Evolutionary conservation across 2,888 invertebrate genomes (phyloP).

Genomic region (Oscheius myriophilus): DNA sequence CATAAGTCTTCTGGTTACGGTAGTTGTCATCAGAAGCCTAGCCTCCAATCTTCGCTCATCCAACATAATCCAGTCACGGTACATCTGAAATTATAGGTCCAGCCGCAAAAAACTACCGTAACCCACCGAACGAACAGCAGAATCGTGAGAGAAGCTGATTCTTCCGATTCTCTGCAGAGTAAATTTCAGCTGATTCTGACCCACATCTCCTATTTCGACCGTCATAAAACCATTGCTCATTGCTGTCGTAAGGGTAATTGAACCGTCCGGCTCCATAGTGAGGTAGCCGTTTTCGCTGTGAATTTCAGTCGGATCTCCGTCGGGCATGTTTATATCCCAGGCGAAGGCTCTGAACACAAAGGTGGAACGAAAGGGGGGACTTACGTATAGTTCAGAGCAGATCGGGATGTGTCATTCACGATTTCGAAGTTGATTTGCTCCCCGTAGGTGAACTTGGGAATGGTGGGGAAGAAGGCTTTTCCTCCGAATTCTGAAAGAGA

Average conservation of each 20-base stretch:
- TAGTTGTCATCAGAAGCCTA: conserved; percentile 66
- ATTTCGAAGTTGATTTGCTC: conserved; percentile 57
- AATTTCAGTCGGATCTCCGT: conserved; percentile 63
- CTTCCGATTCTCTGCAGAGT: conserved; percentile 61
- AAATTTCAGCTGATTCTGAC: conserved; percentile 62
- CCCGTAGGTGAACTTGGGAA: conserved; percentile 70
- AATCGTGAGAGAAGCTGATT: conserved; percentile 67
- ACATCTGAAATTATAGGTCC: too few species aligned
- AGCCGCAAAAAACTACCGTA: neutral
- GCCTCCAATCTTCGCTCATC: conserved; percentile 66
- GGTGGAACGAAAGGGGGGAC: conserved; percentile 3
- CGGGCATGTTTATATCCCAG: conserved; percentile 68
- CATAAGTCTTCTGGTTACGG: conserved; percentile 61
- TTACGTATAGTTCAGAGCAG: conserved; percentile 67
- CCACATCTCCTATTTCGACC: conserved; percentile 63
- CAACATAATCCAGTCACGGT: conserved; percentile 68
- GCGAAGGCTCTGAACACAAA: conserved; percentile 65
- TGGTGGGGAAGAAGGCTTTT: conserved; percentile 69
- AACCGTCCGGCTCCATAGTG: conserved; percentile 45
- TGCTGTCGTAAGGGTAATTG: conserved; percentile 65
- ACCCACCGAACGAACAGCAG: conserved; percentile 64
- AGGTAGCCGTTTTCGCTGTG: conserved; percentile 70
- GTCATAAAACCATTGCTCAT: conserved; percentile 70
- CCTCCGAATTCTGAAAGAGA: conserved; percentile 28
- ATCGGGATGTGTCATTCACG: conserved; percentile 29